Percentiles rank a stretch among this genome's conserved stretches.
Conservation (phyloP, 2,113 vertebrate species). For the Rhynchopsitta pachyrhyncha region DNA sequence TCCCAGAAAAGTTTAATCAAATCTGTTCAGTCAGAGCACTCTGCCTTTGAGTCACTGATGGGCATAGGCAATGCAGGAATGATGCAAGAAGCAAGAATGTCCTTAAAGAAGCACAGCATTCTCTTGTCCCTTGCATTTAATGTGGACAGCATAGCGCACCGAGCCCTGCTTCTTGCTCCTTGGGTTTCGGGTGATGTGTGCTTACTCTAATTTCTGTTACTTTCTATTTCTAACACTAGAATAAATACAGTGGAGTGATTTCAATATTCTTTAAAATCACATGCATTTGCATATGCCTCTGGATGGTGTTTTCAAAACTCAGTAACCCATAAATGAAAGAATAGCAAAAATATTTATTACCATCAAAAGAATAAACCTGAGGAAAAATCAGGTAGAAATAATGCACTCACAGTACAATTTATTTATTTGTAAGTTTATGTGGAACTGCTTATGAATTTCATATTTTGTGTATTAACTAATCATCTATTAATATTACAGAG, state of each 20-base stretch:
- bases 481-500: background rate
- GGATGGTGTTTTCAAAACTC: slow-evolving; percentile 15
- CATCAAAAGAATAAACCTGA: background rate
- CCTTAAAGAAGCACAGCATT: background rate
- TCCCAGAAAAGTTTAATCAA: slow-evolving; percentile 66
- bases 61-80: slow-evolving; percentile 13
- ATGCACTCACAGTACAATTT: background rate
- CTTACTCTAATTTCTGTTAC: background rate
- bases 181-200: background rate
- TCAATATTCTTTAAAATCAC: background rate
- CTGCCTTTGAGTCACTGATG: slow-evolving; percentile 57
- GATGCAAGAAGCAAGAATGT: slow-evolving; percentile 53
- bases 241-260: background rate
- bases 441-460: background rate
- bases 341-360: slow-evolving; percentile 16
- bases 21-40: slow-evolving; percentile 38
- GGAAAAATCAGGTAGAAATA: background rate
- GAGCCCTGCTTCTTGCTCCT: background rate
- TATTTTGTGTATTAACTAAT: slow-evolving; percentile 4
- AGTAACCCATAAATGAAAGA: background rate
- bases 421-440: background rate
- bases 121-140: background rate
- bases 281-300: background rate
- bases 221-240: background rate
- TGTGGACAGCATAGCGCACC: rapidly evolving